Evolutionary conservation across 2,113 vertebrate species (phyloP), one percentile per base, ranked within the genome.

Genomic region (Tenrec ecaudatus): DNA sequence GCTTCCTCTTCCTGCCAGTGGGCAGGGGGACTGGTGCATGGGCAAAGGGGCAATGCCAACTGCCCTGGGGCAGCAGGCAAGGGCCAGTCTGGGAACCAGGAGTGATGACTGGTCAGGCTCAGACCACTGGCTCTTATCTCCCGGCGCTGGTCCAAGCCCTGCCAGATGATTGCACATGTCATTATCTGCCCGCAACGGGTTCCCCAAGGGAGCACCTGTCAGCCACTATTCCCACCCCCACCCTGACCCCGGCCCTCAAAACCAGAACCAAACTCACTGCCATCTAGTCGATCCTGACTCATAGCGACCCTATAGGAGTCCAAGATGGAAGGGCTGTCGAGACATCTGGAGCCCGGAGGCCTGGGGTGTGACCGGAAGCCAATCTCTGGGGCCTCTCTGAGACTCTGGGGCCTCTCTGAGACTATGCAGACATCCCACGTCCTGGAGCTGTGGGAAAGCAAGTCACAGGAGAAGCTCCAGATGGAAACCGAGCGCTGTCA

Each of bases 1-100:
- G 93, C 94, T 96, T 97, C 96, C 93, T 90, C 92, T 95, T 97
- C 94, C 90, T 95, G 86, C 53, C 64, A 69, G 66, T 33, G 40
- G 88, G 82, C 82, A 94, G 60, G 71, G 89, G 83, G 94, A 90
- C 95, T 90, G 90, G 83, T 82, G 53, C 82, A 27, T 83, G 73
- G 89, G 84, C 78, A 75, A 75, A 68, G 89, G 91, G 47, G 58
- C 11, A n/a, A 23, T 90, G 83, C 93, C 82, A 82, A n/a, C 75
- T 64, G 38, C 69, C 84, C 38, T 27, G 31, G 36, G 47, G 47
- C 6, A 53, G 9, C 47, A 14, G 47, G 47, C 47, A 89, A 75
- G 85, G 88, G 31, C 23, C 57, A 38, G 66, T 93, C 31, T 89
- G 89, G 78, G 78, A 77, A 75, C 40, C 4, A 6, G 25, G 64